Conservation (phyloP, 2,797 vertebrate species). For the Champsocephalus gunnari region DNA sequence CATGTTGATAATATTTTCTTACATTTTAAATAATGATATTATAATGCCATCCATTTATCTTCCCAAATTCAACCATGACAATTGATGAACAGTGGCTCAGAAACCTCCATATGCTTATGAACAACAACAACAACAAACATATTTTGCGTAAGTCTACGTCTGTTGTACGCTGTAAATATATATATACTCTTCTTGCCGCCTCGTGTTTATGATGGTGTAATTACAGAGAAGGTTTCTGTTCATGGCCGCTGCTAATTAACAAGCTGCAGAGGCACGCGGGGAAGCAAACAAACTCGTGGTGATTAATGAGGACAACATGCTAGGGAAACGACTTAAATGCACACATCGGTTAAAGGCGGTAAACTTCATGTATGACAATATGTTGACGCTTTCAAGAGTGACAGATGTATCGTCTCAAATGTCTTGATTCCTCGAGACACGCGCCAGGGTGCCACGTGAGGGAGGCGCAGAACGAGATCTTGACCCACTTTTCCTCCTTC, state of each 20-base stretch:
- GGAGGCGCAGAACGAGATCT: conserved; percentile 71
- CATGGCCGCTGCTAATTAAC: conserved; percentile 8
- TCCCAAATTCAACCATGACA: too few relatives aligned
- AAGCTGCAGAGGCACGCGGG: not conserved
- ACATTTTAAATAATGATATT: too few relatives aligned
- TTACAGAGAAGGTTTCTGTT: conserved; percentile 12
- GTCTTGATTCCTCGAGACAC: not conserved
- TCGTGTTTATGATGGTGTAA: conserved; percentile 19
- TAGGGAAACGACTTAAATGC: not conserved
- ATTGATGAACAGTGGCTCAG: not conserved
- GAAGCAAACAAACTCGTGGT: conserved; percentile 7
- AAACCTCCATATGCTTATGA: not conserved
- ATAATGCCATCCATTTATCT: too few relatives aligned
- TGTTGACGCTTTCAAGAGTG: not conserved
- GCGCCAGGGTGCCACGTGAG: conserved; percentile 40
- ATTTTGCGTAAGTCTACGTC: not conserved
- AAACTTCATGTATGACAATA: not conserved
- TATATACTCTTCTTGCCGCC: conserved; percentile 1
- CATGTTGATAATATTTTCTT: too few relatives aligned
- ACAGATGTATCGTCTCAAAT: not conserved
- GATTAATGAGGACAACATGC: conserved; percentile 13
- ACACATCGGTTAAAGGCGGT: not conserved
- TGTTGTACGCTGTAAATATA: conserved; percentile 3
- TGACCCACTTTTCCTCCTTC: conserved; percentile 63
- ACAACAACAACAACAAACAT: not conserved